These are phyloP conservation scores for Hypotaenidia okinawae DNA, from an alignment of 2,797 vertebrate species.

Conservation along the genomic window DNA sequence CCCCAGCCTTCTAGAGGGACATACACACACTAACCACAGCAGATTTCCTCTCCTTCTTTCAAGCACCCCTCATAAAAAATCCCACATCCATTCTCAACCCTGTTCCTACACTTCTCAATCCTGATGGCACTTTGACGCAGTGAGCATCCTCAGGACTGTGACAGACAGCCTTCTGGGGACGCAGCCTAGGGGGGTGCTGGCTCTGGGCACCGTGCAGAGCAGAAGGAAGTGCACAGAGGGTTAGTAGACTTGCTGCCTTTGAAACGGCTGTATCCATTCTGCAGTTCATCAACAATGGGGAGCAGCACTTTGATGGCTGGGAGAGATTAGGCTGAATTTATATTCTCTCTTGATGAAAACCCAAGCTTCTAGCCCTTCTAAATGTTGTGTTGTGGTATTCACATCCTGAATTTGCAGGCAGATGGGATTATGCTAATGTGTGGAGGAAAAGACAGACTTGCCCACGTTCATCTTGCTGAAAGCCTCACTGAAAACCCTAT, in stretches of 20 bases:
- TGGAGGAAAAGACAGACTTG: background rate
- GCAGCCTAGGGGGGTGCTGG: background rate
- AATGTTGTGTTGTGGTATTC: background rate
- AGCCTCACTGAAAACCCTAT: background rate
- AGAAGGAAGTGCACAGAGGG: no score
- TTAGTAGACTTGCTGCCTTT: background rate
- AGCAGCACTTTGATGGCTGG: background rate
- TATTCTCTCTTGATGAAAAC: background rate
- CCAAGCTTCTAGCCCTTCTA: background rate
- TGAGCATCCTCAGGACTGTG: background rate
- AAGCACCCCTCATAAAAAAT: background rate
- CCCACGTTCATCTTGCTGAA: background rate
- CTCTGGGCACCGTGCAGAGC: rapidly evolving
- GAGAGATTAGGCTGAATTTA: background rate
- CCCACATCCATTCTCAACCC: background rate
- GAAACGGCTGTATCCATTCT: background rate
- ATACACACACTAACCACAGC: no score
- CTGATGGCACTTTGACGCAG: background rate
- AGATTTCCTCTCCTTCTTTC: background rate
- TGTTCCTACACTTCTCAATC: background rate
- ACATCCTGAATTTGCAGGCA: background rate
- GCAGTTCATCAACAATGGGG: background rate
- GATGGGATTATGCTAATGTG: background rate
- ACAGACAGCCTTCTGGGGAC: background rate
- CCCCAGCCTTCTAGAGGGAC: no score